These are phyloP conservation scores for Rhinoraja longicauda DNA, from an alignment of 2,797 vertebrate species.

Conservation along the genomic window DNA sequence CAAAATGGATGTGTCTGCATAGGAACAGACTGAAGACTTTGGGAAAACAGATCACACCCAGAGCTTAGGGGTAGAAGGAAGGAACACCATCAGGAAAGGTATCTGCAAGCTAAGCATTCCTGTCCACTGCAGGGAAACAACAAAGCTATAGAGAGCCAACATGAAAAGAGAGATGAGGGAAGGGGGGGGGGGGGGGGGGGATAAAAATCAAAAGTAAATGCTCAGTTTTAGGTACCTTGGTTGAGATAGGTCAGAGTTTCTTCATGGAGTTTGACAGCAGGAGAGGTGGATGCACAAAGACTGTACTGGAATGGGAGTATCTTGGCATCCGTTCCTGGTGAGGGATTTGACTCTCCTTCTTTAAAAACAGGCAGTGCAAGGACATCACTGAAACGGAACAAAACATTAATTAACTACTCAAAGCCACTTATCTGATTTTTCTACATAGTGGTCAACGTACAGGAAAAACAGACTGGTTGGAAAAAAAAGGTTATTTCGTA, in stretches of 20 bases:
- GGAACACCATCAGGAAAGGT: not conserved
- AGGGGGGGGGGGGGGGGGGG: not conserved
- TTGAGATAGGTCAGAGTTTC: constrained; percentile 92
- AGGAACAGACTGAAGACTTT: not conserved
- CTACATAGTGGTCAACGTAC: not conserved
- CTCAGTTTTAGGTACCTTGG: constrained; percentile 68
- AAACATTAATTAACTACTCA: not conserved
- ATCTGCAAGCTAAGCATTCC: not conserved
- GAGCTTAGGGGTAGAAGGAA: not conserved
- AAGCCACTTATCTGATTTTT: not conserved
- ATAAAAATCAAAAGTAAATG: not conserved
- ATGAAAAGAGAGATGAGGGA: not conserved
- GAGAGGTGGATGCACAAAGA: constrained; percentile 81
- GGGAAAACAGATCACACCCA: not conserved
- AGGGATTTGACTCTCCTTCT: constrained; percentile 70
- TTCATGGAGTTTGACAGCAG: constrained; percentile 82
- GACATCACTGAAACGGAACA: constrained; percentile 64
- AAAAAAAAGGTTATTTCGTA: not conserved
- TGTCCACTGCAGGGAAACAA: not conserved
- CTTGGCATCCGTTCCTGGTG: constrained; percentile 61
- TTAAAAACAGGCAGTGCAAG: constrained; percentile 77
- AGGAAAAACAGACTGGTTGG: not conserved
- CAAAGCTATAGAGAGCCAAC: not conserved
- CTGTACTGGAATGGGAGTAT: constrained; percentile 74
- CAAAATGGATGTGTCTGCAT: not conserved